Base-by-base conservation (phyloP, 2,797 vertebrate species). In the Nannoperca australis region DNA sequence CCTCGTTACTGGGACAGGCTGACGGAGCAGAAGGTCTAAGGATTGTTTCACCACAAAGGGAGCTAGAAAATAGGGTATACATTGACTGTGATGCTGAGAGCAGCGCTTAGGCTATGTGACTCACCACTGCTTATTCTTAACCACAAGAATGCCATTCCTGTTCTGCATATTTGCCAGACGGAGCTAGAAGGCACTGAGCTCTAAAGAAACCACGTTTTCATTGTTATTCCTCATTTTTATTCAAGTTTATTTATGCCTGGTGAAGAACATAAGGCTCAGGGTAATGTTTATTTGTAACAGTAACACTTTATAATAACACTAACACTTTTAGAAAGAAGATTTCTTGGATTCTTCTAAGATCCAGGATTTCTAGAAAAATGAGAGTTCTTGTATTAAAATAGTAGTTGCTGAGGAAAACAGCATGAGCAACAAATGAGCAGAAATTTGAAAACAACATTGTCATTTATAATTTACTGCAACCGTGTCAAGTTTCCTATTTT, bases 91-190 rank as follows among this genome's bases (percentile, higher is more conserved):
- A 20, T 64, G 60, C 62, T 63, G 30, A 80, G 70, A 78, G 70
- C 55, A 27, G 62, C 17, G 47, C 62, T 73, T 42, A n/a, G 66
- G 55, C 60, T 61, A 0, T 32, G 42, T 14, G 7, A 56, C 65
- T 89, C 65, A 70, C 62, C 45, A 36, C 27, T 27, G 61, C 42
- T 79, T 56, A 47, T n/a, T 36, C 18, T 64, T 32, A 15, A 70
- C 82, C 83, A 83, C 81, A 89, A 74, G 44, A 79, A 86, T 85
- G 55, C 34, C 32, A 50, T 22, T 77, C 40, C 53, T 1, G 1
- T 34, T 61, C 69, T 70, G 62, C 47, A 20, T 45, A 47, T 61
- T 77, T 55, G 22, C 55, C 56, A 70, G 71, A 70, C 3, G 1
- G 40, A 78, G 63, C 54, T 34, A 7, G 14, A 70, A 17, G 17